Evolutionary conservation across 1,140 invertebrate genomes (phyloP), one percentile per base, ranked within the genome.

Genomic region (Leucophenga varia): DNA sequence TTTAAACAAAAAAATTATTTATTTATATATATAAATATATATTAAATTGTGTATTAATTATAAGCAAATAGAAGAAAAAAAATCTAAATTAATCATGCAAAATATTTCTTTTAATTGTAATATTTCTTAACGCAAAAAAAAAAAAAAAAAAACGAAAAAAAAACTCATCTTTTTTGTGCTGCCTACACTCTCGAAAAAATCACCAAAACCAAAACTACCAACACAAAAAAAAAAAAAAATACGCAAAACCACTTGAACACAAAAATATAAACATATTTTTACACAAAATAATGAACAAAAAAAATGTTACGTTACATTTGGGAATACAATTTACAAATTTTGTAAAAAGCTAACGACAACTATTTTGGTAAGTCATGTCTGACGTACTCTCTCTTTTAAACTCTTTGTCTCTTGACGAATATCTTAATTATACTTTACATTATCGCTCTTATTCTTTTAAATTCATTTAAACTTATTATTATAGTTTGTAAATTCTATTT

Each of bases 261-360:
- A 31, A 36, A 48, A 45, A 47, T 47, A 52, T 48, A 17, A 49
- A 59, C 57, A 45, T 37, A 41, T 52, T 43, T 52, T 40, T 56
- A 42, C 48, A 55, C 39, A 57, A 56, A 42, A 51, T 42, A 16
- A 47, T 30, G 13, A 43, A 43, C 25, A 41, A 35, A 14, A 34
- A 47, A 21, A 38, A 56, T 22, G n/a, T n/a, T n/a, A n/a, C n/a
- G n/a, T n/a, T n/a, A n/a, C n/a, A n/a, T n/a, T n/a, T n/a, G n/a
- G n/a, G n/a, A n/a, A n/a, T n/a, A n/a, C n/a, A n/a, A n/a, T n/a
- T n/a, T n/a, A n/a, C n/a, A n/a, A 40, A 39, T 25, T 52, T 51
- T 75, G 77, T 82, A 48, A 52, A 44, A 54, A 95, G 93, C 94
- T 83, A 97, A 96, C 82, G 95, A 98, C 86, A 97, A 97, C 82